Evolutionary conservation across 2,113 vertebrate genomes (phyloP).

Genomic region (Leptosomus discolor): DNA sequence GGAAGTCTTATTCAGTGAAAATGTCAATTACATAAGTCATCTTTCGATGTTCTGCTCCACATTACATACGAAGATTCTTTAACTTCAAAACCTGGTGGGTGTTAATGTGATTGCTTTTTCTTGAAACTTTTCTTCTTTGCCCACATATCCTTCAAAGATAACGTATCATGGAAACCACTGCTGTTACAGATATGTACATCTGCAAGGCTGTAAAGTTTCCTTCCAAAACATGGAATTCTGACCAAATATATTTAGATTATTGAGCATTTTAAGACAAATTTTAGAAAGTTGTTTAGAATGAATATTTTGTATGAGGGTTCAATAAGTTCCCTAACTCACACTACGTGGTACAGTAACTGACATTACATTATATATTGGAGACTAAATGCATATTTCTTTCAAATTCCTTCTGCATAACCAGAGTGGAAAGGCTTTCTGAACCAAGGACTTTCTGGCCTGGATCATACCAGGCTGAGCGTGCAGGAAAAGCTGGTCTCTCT

Average conservation of each 20-base stretch:
- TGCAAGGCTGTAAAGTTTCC: neutral
- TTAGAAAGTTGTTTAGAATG: neutral
- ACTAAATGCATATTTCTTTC: neutral
- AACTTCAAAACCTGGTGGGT: constrained; percentile 45
- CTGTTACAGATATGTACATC: neutral
- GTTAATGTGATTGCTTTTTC: constrained; percentile 24
- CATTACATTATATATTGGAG: neutral
- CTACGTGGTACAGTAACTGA: neutral
- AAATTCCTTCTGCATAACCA: neutral
- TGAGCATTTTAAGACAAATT: neutral
- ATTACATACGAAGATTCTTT: constrained; percentile 7
- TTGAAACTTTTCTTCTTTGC: constrained; percentile 37
- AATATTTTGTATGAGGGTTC: neutral
- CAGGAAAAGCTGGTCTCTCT: neutral
- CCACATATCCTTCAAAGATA: constrained; percentile 20
- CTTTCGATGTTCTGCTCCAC: constrained; percentile 1
- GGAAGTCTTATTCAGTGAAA: constrained; percentile 23
- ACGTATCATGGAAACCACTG: neutral
- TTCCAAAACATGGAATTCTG: neutral
- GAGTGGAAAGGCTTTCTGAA: neutral
- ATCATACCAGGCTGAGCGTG: neutral
- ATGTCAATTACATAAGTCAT: constrained; percentile 50
- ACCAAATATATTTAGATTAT: neutral
- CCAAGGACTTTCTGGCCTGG: neutral
- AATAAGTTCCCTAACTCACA: neutral